These are phyloP conservation scores for Aphidoletes aphidimyza DNA, from an alignment of 2,888 invertebrate genomes.

Conservation along the genomic window DNA sequence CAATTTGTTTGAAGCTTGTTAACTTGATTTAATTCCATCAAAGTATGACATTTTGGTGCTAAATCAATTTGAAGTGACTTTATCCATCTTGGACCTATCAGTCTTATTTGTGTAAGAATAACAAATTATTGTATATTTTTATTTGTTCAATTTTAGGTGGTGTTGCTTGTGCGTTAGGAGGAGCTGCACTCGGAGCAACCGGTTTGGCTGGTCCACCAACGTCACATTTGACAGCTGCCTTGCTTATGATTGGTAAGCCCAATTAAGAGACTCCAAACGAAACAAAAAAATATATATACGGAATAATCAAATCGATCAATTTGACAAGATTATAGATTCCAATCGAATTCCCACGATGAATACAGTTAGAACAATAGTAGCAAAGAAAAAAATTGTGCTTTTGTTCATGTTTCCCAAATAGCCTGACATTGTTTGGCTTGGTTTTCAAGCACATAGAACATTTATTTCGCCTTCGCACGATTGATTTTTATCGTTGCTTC, in stretches of 20 bases:
- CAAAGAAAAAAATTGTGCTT: neutral
- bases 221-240: slow-evolving; percentile 66
- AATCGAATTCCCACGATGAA: neutral
- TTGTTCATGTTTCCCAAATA: no score
- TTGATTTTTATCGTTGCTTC: neutral
- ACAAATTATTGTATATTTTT: no score
- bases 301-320: neutral
- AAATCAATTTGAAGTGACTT: no score
- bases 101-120: no score
- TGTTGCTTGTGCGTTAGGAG: slow-evolving; percentile 66
- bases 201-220: slow-evolving; percentile 66
- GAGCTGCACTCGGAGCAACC: slow-evolving; percentile 66
- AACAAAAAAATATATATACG: neutral
- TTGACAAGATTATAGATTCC: neutral
- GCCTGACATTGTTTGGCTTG: neutral
- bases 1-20: no score
- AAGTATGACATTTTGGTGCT: no score
- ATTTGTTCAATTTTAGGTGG: slow-evolving; percentile 62
- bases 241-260: slow-evolving; percentile 66
- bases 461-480: neutral
- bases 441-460: neutral
- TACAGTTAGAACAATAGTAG: neutral
- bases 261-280: no score
- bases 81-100: no score
- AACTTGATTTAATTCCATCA: no score